Evolutionary conservation across 2,113 vertebrate genomes (phyloP).

Genomic region (Lepus timidus): DNA sequence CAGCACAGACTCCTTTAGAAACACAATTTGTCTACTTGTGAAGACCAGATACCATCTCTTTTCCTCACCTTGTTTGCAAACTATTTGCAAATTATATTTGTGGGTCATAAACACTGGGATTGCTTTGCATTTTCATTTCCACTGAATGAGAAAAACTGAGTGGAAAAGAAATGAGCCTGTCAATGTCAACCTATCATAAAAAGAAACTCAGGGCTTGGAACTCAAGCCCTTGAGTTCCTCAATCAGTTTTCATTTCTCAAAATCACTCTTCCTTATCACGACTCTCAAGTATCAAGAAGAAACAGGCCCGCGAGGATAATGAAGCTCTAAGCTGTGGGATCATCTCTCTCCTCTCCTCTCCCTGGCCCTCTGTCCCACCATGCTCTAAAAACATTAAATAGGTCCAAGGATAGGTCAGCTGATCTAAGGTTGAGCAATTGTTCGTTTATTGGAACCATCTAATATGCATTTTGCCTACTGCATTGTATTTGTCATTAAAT

Average conservation of each 20-base stretch:
- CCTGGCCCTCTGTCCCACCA: neutral
- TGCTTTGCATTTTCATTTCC: conserved; percentile 17
- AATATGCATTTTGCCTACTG: neutral
- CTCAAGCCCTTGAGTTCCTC: neutral
- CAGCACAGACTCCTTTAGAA: neutral
- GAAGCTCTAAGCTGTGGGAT: neutral
- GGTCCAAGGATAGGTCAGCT: neutral
- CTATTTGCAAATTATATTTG: conserved; percentile 18
- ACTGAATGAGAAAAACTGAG: conserved; percentile 37
- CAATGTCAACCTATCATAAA: neutral
- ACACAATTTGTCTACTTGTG: neutral
- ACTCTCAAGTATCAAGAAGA: neutral
- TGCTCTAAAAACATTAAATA: neutral
- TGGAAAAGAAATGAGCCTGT: neutral
- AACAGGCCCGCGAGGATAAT: neutral
- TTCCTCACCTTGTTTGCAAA: conserved; percentile 40
- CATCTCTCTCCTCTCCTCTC: neutral
- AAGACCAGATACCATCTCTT: neutral
- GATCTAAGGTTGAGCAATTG: neutral
- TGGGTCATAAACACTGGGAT: conserved; percentile 2
- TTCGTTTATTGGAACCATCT: neutral
- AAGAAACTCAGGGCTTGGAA: neutral
- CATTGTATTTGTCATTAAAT: neutral
- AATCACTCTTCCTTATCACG: neutral
- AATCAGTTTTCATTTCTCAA: neutral